Evolutionary conservation across 2,797 vertebrate genomes (phyloP), one percentile per base, ranked within the genome.

Genomic region (Arnoldichthys spilopterus): DNA sequence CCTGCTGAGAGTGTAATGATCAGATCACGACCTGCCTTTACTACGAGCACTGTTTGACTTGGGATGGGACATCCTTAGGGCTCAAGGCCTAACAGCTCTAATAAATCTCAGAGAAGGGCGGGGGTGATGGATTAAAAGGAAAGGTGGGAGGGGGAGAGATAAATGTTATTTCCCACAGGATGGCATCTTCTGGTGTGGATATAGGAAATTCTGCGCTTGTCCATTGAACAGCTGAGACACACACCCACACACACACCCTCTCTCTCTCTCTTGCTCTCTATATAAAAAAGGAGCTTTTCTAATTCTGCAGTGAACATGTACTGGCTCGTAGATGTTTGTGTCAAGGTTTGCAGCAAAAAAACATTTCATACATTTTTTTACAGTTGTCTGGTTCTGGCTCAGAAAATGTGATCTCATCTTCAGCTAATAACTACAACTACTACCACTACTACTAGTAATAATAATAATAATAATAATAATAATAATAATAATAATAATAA

Each of bases 81-180:
- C 32, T 32, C 16, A 34, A 30, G 6, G 30, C 59, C 59, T 62
- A 62, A 62, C 28, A 20, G 28, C 30, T 62, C 59, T 34, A 62
- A 32, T 62, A 30, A 61, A 62, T 62, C 59, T 62, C 28, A 62
- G 28, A 11, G 24, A 15, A 22, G 58, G 9, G 53, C 22, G 5
- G n/a, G n/a, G 62, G 68, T 4, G 13, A 22, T 40, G 76, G 76
- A 62, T 62, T 62, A 18, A 62, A 62, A 34, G 20, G 30, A 66
- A 43, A 79, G 40, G 62, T 73, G 71, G 66, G 59, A 34, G 59
- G 59, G 59, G 59, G 59, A 59, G 56, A 59, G 56, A 34, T 62
- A 32, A 32, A 62, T n/a, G 59, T 62, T 62, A 62, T 62, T 62
- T 62, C 59, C 71, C 54, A 34, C 53, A 34, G 32, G 51, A n/a